These are phyloP conservation scores for Caerostris darwini DNA, from an alignment of 1,140 invertebrate genomes.

Conservation along the genomic window DNA sequence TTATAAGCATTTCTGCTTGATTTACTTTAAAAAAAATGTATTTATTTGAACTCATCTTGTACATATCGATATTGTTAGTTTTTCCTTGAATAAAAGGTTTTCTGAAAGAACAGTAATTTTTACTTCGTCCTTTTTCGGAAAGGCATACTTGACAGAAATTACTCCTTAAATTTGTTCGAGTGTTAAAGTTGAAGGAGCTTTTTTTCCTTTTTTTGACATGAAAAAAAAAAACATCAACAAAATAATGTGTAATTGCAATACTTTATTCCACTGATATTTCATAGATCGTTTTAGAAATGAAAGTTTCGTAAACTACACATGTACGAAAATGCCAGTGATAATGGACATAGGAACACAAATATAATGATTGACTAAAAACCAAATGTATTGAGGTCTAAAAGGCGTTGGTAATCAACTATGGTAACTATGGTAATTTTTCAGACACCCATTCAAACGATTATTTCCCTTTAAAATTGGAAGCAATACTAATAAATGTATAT, in stretches of 20 bases:
- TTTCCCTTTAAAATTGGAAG: no score
- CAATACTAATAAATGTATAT: no score
- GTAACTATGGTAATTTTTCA: no score
- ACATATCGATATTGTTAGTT: constrained; percentile 11
- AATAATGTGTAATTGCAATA: neutral
- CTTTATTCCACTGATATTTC: neutral
- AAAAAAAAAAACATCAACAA: neutral
- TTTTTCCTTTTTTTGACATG: neutral
- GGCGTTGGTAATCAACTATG: no score
- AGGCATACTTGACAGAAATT: neutral
- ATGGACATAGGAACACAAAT: no score
- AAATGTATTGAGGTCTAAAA: no score
- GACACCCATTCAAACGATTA: no score
- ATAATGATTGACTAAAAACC: no score
- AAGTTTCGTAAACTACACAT: no score
- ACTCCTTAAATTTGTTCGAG: neutral
- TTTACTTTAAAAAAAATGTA: neutral
- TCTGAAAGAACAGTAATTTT: neutral
- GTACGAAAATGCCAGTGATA: no score
- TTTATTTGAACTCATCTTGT: neutral
- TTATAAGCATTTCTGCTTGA: neutral
- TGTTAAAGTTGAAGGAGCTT: neutral
- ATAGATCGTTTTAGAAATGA: no score
- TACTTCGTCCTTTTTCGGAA: neutral
- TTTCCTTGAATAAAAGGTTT: neutral